A percentile compares a stretch with the other conserved stretches of the same genome.
Conservation (phyloP, 2,888 invertebrate species). For the Phyllotreta striolata region DNA sequence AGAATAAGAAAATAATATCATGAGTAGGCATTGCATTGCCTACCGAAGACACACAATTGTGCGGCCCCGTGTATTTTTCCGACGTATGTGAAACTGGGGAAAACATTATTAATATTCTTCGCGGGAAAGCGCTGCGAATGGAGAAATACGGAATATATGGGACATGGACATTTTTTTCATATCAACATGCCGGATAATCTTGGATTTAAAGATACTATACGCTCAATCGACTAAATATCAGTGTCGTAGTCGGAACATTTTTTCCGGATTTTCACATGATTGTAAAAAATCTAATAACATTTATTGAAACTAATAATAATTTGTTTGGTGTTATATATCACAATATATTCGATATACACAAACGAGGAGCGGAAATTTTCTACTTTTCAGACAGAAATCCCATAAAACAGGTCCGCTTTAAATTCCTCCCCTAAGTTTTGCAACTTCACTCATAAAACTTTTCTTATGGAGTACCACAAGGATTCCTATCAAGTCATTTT, state of each 20-base stretch:
- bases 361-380: constrained; percentile 22
- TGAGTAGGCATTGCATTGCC: constrained; percentile 30
- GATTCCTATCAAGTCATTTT: constrained; percentile 26
- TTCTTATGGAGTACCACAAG: constrained; percentile 25
- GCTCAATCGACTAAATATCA: too few species aligned
- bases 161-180: constrained; percentile 22
- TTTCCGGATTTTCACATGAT: too few species aligned
- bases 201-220: constrained; percentile 9
- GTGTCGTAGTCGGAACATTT: too few species aligned
- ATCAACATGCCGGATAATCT: constrained; percentile 22
- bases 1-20: constrained; percentile 37
- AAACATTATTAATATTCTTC: constrained; percentile 29
- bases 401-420: constrained; percentile 21
- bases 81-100: constrained; percentile 17
- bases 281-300: too few species aligned
- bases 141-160: constrained; percentile 21
- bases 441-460: constrained; percentile 33
- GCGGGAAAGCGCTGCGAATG: constrained; percentile 11
- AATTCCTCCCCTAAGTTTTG: constrained; percentile 22
- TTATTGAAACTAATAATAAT: too few species aligned
- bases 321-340: neutral
- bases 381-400: constrained; percentile 20
- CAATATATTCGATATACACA: constrained; percentile 3
- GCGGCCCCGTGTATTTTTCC: constrained; percentile 23
- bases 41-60: constrained; percentile 28